A percentile compares a stretch with the other conserved stretches of the same genome.
Evolutionary conservation across 2,888 invertebrate species (phyloP).

Genomic region (Nemurella pictetii): DNA sequence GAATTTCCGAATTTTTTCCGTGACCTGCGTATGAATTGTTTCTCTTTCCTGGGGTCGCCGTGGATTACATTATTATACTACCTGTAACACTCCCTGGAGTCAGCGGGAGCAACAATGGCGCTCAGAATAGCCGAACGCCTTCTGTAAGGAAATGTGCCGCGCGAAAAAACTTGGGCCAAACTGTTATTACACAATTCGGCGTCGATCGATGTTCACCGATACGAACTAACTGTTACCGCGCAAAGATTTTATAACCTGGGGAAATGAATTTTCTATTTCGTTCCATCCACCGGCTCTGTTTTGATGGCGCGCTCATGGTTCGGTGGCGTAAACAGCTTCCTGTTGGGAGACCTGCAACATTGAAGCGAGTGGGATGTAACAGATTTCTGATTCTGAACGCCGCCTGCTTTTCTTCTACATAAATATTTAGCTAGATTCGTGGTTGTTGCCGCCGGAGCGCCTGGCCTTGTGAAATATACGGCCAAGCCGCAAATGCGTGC

Average conservation of each 20-base stretch:
- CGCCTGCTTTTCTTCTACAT: neutral
- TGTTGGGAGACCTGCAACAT: neutral
- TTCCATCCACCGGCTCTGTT: neutral
- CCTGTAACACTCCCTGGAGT: neutral
- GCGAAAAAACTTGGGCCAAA: neutral
- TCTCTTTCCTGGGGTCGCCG: neutral
- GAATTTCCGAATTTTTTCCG: slow-evolving; percentile 17
- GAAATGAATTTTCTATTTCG: neutral
- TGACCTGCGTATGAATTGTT: slow-evolving; percentile 23
- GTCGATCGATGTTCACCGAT: neutral
- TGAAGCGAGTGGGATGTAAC: neutral
- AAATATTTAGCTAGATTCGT: neutral
- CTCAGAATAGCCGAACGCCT: neutral
- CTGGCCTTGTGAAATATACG: neutral
- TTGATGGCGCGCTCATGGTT: neutral
- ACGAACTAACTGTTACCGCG: neutral
- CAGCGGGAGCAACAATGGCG: neutral
- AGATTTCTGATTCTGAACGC: neutral
- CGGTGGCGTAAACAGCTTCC: neutral
- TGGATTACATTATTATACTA: slow-evolving; percentile 22
- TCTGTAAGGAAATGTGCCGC: neutral
- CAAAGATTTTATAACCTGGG: neutral
- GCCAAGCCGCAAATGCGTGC: neutral
- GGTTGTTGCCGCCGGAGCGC: neutral
- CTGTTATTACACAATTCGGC: neutral